phyloP scores from a whole-genome alignment of 2,113 vertebrate species.

The Xerus inauris region DNA sequence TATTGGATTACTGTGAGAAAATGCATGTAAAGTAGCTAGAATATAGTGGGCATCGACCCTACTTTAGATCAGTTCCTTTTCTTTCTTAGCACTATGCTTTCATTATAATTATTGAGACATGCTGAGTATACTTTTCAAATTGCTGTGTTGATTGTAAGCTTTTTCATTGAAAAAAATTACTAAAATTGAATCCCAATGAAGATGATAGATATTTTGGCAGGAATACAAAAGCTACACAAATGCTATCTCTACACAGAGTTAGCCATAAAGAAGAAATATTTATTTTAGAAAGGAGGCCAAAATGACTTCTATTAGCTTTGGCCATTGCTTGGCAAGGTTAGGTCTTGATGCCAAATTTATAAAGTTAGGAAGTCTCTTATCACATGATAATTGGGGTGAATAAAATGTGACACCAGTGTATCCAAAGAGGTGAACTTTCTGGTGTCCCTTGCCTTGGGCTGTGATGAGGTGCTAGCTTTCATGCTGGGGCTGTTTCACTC shows the following conservation, averaged over 20 bases:
- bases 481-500: neutral
- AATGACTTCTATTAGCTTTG: neutral
- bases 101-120: neutral
- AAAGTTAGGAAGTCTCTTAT: neutral
- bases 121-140: neutral
- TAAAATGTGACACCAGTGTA: neutral
- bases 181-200: neutral
- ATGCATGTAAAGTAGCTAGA: neutral
- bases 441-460: neutral
- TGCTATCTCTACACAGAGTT: neutral
- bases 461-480: neutral
- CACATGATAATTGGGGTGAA: neutral
- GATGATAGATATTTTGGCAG: neutral
- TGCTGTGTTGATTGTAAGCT: neutral
- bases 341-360: neutral
- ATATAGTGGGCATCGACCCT: neutral
- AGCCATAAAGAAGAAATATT: slow-evolving; percentile 19
- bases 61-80: neutral
- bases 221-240: neutral
- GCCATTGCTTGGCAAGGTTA: neutral
- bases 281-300: neutral
- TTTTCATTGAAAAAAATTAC: slow-evolving; percentile 41
- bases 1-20: neutral
- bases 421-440: neutral
- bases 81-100: neutral